A percentile compares a stretch with the other conserved stretches of the same genome.
These are phyloP conservation scores for Lepidothrix coronata DNA, from an alignment of 2,113 vertebrate genomes.

Conservation along the genomic window DNA sequence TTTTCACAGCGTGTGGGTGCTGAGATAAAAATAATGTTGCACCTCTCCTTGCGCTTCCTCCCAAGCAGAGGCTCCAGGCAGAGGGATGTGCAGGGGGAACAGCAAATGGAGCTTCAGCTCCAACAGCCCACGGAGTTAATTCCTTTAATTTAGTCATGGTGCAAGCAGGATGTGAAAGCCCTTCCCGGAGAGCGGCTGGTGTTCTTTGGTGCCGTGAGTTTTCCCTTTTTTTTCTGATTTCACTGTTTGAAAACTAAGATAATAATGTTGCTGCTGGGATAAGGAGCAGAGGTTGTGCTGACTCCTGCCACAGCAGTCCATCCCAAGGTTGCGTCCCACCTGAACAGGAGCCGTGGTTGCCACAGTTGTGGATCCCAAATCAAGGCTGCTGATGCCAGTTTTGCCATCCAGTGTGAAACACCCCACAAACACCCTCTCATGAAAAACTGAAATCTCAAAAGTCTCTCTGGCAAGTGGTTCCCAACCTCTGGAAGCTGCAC, in stretches of 20 bases:
- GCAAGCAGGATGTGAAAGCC: not conserved
- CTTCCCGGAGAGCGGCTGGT: not conserved
- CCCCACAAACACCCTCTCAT: not conserved
- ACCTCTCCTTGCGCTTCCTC: slow-evolving; percentile 19
- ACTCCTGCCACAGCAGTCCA: not conserved
- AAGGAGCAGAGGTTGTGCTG: not conserved
- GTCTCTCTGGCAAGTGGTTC: not conserved
- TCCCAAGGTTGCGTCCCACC: not conserved
- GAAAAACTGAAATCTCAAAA: not conserved
- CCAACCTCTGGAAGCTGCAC: not conserved
- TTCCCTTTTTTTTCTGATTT: not conserved
- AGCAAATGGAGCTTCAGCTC: not conserved
- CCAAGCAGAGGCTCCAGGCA: not conserved
- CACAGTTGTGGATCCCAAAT: not conserved
- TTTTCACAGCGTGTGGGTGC: slow-evolving; percentile 30
- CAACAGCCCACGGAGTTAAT: not conserved
- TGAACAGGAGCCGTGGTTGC: fast-evolving
- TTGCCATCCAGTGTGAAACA: not conserved
- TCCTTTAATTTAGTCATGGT: not conserved
- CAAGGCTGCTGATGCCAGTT: not conserved
- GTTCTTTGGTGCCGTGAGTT: not conserved
- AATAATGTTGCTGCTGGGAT: not conserved
- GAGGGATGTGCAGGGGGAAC: slow-evolving; percentile 6
- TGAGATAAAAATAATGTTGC: slow-evolving; percentile 36
- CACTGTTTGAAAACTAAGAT: not conserved